Base-by-base conservation (phyloP, 2,888 invertebrate genomes). In the Drosophila vallismaia region DNA sequence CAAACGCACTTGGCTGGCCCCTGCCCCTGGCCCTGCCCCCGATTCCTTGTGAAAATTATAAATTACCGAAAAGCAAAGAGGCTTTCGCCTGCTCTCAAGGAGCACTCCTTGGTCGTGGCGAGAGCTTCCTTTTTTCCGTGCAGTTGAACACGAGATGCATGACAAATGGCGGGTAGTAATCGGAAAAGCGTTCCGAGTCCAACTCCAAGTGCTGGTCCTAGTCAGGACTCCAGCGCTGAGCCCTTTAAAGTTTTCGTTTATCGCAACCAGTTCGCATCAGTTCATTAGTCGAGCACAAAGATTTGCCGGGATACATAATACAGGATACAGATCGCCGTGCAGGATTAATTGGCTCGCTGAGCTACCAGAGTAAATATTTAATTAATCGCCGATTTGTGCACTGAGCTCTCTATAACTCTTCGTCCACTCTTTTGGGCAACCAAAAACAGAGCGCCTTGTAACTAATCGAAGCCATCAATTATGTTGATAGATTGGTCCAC, bases 391-490 rank as follows among this genome's bases (percentile, higher is more conserved):
- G 89, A 89, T 88, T 88, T 89, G 87, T 89, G 76, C 76, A 81
- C 75, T 85, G 88, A 84, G 88, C 83, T 85, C 40, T 83, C 82
- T 74, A 78, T 71, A 68, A 63, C 68, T 63, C 68, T 63, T 38
- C 69, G 53, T 38, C 12, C 14, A 24, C 24, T 9, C 55, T 29
- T 29, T 31, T 8, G 7, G 28, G 12, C 38, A 8, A 26, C 12
- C 68, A 55, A 79, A 44, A 49, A 49, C 50, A 42, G 52, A 64
- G 71, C 70, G 79, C 72, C 69, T 77, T 74, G 79, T 88, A 80
- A 90, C 89, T 90, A 89, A 89, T 90, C 91, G 90, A 90, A 87
- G 86, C 76, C 87, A 89, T 89, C 90, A 89, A 90, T 90, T 89
- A 89, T 84, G 84, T 88, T 89, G 90, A 90, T 90, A 88, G 90